phyloP scores from a whole-genome alignment of 1,140 invertebrate species.

The Lutraria rhynchaena region DNA sequence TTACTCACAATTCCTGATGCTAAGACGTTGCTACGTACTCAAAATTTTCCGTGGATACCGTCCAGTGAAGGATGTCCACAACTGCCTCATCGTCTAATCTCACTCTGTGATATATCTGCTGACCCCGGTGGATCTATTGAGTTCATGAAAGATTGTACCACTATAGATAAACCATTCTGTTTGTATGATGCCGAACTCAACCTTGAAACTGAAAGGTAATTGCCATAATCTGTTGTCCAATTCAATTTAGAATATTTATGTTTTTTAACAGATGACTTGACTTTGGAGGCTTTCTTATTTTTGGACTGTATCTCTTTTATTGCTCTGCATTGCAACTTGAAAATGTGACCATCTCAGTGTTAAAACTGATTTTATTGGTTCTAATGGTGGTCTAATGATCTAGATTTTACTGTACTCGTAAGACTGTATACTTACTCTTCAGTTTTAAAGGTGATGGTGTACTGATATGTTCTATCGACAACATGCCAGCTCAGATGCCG shows the following conservation, averaged over 20 bases:
- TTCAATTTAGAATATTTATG: no score
- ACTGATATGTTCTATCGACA: slow-evolving; percentile 99
- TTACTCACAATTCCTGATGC: slow-evolving; percentile 98
- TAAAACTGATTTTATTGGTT: no score
- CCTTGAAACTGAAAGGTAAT: slow-evolving; percentile 95
- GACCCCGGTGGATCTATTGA: slow-evolving; percentile 99
- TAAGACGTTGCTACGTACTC: slow-evolving; percentile 94
- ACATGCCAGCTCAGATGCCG: slow-evolving; percentile 99
- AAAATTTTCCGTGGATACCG: slow-evolving; percentile 95
- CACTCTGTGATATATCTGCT: slow-evolving; percentile 98
- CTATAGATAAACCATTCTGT: slow-evolving; percentile 99
- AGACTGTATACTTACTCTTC: no score
- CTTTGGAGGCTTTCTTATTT: no score
- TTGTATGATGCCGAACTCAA: slow-evolving; percentile 99
- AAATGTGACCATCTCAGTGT: no score
- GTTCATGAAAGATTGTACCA: slow-evolving; percentile 99
- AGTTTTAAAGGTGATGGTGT: slow-evolving; percentile 98
- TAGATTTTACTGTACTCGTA: no score
- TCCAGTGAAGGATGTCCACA: slow-evolving; percentile 90
- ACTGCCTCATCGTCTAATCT: slow-evolving; percentile 89
- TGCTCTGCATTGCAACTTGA: no score
- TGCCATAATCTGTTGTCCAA: no score
- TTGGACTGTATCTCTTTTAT: no score
- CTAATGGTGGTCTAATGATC: no score
- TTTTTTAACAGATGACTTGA: no score